These are phyloP conservation scores for Lepus americanus DNA, from an alignment of 2,113 vertebrate species.

Conservation along the genomic window DNA sequence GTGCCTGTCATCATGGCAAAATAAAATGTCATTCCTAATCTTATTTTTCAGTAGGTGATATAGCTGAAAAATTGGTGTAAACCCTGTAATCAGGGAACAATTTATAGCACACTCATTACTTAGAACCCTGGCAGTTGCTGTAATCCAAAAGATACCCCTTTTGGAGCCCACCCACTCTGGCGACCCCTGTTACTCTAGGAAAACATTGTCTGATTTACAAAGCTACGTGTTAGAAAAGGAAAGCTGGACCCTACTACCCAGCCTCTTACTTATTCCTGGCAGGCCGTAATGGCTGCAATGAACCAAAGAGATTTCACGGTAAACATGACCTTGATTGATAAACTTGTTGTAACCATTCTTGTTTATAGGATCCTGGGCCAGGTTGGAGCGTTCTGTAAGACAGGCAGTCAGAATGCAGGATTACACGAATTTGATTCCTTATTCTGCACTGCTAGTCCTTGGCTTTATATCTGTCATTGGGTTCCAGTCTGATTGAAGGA, in stretches of 20 bases:
- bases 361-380: not conserved
- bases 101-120: not conserved
- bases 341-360: not conserved
- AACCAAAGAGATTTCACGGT: not conserved
- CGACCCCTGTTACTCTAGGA: not conserved
- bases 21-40: not conserved
- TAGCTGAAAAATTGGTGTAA: not conserved
- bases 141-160: not conserved
- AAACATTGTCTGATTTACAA: not conserved
- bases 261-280: not conserved
- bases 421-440: not conserved
- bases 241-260: not conserved
- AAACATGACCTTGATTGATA: not conserved
- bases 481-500: not conserved
- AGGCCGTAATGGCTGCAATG: not conserved
- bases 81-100: not conserved
- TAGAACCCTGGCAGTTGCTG: not conserved
- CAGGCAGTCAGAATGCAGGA: not conserved
- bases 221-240: not conserved
- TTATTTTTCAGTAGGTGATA: not conserved
- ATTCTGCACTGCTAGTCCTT: not conserved
- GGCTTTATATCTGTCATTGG: not conserved
- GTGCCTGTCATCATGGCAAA: not conserved
- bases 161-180: not conserved
- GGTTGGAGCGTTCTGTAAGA: not conserved